Conservation (phyloP, 2,888 invertebrate genomes). For the Netelia fuscicornis region DNA sequence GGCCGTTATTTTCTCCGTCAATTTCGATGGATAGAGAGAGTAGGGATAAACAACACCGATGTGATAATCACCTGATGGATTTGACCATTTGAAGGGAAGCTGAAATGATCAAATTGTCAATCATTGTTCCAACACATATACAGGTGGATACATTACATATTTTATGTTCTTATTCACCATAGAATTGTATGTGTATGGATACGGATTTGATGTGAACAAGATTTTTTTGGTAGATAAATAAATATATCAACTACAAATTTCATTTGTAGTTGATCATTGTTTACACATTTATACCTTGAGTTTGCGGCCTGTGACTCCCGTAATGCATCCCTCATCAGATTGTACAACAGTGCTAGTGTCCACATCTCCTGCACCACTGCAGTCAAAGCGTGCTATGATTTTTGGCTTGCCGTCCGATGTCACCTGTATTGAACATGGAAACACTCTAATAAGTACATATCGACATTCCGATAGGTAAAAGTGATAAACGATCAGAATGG, state of each 20-base stretch:
- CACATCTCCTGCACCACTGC: conserved; percentile 98
- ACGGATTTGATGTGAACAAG: conserved; percentile 86
- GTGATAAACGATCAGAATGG: conserved; percentile 1
- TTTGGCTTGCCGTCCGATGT: conserved; percentile 96
- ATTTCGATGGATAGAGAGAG: conserved; percentile 94
- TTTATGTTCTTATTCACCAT: conserved; percentile 18
- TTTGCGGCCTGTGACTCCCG: conserved; percentile 94
- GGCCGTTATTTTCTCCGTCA: conserved; percentile 92
- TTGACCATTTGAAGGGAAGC: conserved; percentile 93
- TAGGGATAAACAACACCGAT: conserved; percentile 94
- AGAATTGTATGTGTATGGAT: background rate
- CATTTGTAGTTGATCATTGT: background rate
- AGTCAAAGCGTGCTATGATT: conserved; percentile 97
- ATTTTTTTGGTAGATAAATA: background rate
- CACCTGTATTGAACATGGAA: conserved; percentile 86
- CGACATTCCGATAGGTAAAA: background rate
- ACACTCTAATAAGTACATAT: conserved; percentile 2
- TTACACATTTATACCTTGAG: conserved; percentile 89
- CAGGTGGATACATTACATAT: background rate
- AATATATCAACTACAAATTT: background rate
- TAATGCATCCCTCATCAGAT: conserved; percentile 90
- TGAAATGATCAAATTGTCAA: conserved; percentile 79
- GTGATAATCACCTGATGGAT: conserved; percentile 93
- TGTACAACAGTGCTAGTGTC: conserved; percentile 93
- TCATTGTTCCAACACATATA: too few species aligned